Percentiles rank a stretch among this genome's conserved stretches.
Evolutionary conservation across 2,797 vertebrate species (phyloP).

Genomic region (Hybognathus amarus): DNA sequence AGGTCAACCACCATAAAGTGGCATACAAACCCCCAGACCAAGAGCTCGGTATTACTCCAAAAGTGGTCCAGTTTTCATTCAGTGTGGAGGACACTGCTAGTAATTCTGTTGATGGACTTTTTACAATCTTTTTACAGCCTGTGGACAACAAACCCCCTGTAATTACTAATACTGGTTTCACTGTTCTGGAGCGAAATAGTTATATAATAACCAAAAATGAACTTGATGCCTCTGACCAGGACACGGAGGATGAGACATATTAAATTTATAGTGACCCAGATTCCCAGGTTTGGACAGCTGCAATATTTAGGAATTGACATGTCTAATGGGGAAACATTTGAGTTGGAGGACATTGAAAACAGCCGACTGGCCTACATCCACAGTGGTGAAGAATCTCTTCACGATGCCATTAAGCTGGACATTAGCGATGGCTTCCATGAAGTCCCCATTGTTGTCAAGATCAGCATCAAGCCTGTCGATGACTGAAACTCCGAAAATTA

Average conservation of each 20-base stretch:
- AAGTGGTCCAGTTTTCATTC: constrained; percentile 86
- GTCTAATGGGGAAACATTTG: constrained; percentile 82
- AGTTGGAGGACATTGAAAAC: constrained; percentile 79
- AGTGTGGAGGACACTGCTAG: constrained; percentile 84
- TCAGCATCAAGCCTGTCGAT: constrained; percentile 80
- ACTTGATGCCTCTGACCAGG: constrained; percentile 83
- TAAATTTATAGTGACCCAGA: constrained; percentile 79
- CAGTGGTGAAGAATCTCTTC: constrained; percentile 76
- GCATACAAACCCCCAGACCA: constrained; percentile 85
- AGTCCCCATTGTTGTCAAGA: constrained; percentile 80
- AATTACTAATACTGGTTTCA: constrained; percentile 86
- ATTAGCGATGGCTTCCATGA: constrained; percentile 85
- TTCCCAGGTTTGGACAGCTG: constrained; percentile 78
- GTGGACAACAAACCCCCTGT: constrained; percentile 86
- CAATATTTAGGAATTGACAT: constrained; percentile 78
- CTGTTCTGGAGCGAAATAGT: constrained; percentile 77
- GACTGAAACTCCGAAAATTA: constrained; percentile 79
- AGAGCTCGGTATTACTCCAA: constrained; percentile 83
- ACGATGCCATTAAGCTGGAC: constrained; percentile 80
- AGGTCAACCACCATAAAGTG: constrained; percentile 88
- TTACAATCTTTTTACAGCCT: constrained; percentile 88
- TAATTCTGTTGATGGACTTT: constrained; percentile 81
- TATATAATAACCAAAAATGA: constrained; percentile 82
- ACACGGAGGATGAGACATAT: constrained; percentile 84
- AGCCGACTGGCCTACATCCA: constrained; percentile 81